phyloP scores from a whole-genome alignment of 2,888 invertebrate genomes.

The Limenitis camilla region DNA sequence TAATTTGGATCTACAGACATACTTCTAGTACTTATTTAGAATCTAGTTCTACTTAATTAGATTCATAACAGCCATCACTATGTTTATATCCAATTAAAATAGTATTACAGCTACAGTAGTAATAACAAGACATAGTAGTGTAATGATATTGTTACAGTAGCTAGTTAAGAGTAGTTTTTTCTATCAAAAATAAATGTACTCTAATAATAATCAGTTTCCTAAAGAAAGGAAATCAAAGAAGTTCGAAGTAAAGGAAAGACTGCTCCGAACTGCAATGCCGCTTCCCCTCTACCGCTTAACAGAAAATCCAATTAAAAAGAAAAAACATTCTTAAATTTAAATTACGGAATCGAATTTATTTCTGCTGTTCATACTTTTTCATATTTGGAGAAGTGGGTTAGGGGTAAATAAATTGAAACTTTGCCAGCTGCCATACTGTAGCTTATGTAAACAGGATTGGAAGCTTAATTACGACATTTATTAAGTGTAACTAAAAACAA shows the following conservation, averaged over 20 bases:
- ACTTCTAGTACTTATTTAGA: no score
- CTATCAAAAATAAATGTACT: background rate
- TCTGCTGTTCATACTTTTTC: slow-evolving; percentile 23
- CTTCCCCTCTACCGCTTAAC: slow-evolving; percentile 6
- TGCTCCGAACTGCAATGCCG: slow-evolving; percentile 1
- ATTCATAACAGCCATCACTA: background rate
- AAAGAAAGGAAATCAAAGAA: background rate
- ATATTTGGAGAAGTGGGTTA: slow-evolving; percentile 24
- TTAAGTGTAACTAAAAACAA: slow-evolving; percentile 20
- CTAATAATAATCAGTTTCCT: background rate
- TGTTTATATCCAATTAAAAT: no score
- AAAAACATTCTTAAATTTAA: slow-evolving; percentile 18
- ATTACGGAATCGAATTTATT: slow-evolving; percentile 22
- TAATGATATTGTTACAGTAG: no score
- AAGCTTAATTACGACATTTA: slow-evolving; percentile 23
- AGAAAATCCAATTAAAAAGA: slow-evolving; percentile 15
- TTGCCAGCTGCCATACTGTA: slow-evolving; percentile 21
- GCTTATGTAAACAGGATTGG: slow-evolving; percentile 21
- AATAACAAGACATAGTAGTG: no score
- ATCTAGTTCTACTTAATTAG: background rate
- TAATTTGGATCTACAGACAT: no score
- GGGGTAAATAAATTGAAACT: slow-evolving; percentile 25
- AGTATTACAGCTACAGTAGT: no score
- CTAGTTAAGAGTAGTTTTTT: no score
- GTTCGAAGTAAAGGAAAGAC: background rate